These are phyloP conservation scores for Chrosomus eos DNA, from an alignment of 2,797 vertebrate genomes.

Conservation along the genomic window DNA sequence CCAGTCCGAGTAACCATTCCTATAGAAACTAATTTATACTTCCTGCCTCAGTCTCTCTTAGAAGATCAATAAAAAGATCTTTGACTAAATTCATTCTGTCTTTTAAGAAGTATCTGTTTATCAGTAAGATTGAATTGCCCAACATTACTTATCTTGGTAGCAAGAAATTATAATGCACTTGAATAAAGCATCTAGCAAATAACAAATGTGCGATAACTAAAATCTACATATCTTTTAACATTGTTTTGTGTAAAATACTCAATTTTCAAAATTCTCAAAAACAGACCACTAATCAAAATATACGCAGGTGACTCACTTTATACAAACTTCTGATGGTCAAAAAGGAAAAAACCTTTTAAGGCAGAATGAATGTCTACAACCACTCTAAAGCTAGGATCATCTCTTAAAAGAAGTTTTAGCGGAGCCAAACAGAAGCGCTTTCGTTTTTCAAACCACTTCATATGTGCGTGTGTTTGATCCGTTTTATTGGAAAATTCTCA, in stretches of 20 bases:
- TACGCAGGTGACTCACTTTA: background rate
- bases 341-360: slow-evolving; percentile 5
- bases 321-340: background rate
- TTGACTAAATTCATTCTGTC: background rate
- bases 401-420: background rate
- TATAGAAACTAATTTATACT: background rate
- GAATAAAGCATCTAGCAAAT: background rate
- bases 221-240: background rate
- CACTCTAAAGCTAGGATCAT: background rate
- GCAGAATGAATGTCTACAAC: background rate
- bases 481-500: slow-evolving; percentile 85
- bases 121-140: background rate
- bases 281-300: background rate
- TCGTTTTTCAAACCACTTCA: slow-evolving; percentile 2
- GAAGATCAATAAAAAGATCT: background rate
- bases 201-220: background rate
- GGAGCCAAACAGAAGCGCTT: background rate
- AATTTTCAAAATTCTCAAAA: too few species aligned
- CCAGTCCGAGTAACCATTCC: background rate
- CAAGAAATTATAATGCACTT: background rate
- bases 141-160: background rate
- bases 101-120: background rate
- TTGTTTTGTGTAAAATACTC: background rate
- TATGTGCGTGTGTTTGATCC: slow-evolving; percentile 71
- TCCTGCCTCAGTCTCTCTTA: background rate